A percentile compares a stretch with the other conserved stretches of the same genome.
These are phyloP conservation scores for Gordius sp. DNA, from an alignment of 2,888 invertebrate genomes.

Conservation along the genomic window DNA sequence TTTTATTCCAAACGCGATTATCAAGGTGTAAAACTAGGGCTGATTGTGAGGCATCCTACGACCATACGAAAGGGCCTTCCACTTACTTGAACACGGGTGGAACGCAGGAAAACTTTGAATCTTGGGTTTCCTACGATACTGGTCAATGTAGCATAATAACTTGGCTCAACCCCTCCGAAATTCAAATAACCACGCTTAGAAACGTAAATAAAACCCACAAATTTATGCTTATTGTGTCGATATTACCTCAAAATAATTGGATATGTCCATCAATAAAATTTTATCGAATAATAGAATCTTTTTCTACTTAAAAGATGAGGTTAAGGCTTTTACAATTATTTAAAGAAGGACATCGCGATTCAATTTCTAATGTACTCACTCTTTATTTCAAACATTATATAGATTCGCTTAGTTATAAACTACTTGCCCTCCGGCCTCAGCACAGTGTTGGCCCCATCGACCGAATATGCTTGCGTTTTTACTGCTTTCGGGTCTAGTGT, in stretches of 20 bases:
- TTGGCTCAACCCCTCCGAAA: neutral
- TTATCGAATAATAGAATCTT: too few relatives aligned
- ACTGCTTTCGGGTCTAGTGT: neutral
- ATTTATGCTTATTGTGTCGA: neutral
- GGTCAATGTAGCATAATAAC: neutral
- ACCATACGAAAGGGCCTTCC: too few relatives aligned
- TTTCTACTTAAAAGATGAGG: too few relatives aligned
- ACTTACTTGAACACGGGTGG: too few relatives aligned
- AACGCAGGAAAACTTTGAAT: neutral
- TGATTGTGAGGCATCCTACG: too few relatives aligned
- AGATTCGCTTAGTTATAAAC: neutral
- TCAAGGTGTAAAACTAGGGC: too few relatives aligned
- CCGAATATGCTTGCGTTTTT: neutral
- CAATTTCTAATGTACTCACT: too few relatives aligned
- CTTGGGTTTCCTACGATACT: neutral
- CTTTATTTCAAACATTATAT: neutral
- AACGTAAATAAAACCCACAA: neutral
- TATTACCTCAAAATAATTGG: too few relatives aligned
- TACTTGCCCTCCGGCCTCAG: conserved; percentile 5
- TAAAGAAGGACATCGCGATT: too few relatives aligned
- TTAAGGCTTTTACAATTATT: too few relatives aligned
- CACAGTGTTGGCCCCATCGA: neutral
- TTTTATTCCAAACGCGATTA: too few relatives aligned
- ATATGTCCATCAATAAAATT: too few relatives aligned
- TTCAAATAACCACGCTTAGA: neutral